These are phyloP conservation scores for Crambe crambe DNA, from an alignment of 37 sponge, comb jelly and placozoan genomes.

Conservation along the genomic window DNA sequence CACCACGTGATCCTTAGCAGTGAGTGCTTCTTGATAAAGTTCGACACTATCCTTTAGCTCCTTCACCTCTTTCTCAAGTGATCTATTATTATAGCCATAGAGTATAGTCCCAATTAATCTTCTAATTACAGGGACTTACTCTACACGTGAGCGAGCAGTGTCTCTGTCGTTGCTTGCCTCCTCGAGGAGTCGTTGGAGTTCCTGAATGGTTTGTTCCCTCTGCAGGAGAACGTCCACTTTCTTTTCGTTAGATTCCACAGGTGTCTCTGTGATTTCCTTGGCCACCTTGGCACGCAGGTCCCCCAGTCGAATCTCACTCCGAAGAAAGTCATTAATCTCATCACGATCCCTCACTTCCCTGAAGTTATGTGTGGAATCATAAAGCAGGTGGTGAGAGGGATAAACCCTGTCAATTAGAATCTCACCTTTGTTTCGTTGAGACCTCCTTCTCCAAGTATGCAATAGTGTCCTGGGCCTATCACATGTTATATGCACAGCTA, in stretches of 20 bases:
- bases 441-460: constrained; percentile 12
- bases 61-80: background rate
- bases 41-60: constrained; percentile 50
- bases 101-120: too few relatives aligned
- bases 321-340: constrained; percentile 52
- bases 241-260: background rate
- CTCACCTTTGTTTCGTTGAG: constrained; percentile 7
- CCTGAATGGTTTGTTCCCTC: constrained; percentile 40
- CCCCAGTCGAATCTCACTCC: constrained; percentile 37
- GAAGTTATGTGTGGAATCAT: background rate
- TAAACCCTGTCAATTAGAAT: background rate
- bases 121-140: too few relatives aligned
- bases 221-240: constrained; percentile 49
- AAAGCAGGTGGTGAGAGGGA: background rate
- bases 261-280: background rate
- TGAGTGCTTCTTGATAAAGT: constrained; percentile 66
- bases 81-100: background rate
- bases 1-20: constrained; percentile 78
- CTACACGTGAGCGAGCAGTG: background rate
- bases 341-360: constrained; percentile 54
- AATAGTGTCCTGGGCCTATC: constrained; percentile 9
- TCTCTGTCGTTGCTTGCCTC: constrained; percentile 20
- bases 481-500: background rate
- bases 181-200: constrained; percentile 28
- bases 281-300: constrained; percentile 29